Base-by-base conservation (phyloP, 2,888 invertebrate genomes). In the Dendrolimus pini region DNA sequence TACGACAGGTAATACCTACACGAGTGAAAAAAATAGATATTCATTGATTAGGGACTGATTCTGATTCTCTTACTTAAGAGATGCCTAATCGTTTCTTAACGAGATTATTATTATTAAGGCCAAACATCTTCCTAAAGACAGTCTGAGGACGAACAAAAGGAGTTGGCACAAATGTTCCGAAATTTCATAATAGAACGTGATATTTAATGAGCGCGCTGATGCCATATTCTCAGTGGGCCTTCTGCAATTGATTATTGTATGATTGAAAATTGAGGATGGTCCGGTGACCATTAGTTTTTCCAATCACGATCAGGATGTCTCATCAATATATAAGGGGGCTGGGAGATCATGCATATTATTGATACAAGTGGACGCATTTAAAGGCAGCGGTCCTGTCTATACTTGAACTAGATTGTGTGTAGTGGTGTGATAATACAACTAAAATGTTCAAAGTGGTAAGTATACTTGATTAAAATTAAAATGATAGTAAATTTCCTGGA, bases 381-480 rank as follows among this genome's bases (percentile, higher is more conserved):
- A 66, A 69, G 72, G 73, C 75, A 71, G 69, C 82, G 81, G 73
- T 77, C 79, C 80, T 66, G 73, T 83, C 84, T 88, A 87, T 81
- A 41, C 60, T 59, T 83, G 87, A 84, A 84, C 67, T 61, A 64
- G 72, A 62, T 62, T 68, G 75, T 74, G 79, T 81, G 76, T 70
- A 72, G 58, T 66, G 65, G 61, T 18, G 55, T 55, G n/a, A 12
- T 13, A 10, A 54, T 30, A 14, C 10, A 41, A 54, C 52, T 74
- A 78, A 66, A 62, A 89, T 89, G 89, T 77, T 73, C 59, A 89
- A 89, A 73, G 66, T 85, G 83, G 89, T 89, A 69, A 86, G 88
- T 69, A 52, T 52, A 47, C 56, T 41, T 47, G 30, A 6, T 30
- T 30, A 30, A 30, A 30, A 30, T 30, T 30, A 3, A 30, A 30